phyloP scores from a whole-genome alignment of 2,888 invertebrate species.

The Podabrus alpinus region DNA sequence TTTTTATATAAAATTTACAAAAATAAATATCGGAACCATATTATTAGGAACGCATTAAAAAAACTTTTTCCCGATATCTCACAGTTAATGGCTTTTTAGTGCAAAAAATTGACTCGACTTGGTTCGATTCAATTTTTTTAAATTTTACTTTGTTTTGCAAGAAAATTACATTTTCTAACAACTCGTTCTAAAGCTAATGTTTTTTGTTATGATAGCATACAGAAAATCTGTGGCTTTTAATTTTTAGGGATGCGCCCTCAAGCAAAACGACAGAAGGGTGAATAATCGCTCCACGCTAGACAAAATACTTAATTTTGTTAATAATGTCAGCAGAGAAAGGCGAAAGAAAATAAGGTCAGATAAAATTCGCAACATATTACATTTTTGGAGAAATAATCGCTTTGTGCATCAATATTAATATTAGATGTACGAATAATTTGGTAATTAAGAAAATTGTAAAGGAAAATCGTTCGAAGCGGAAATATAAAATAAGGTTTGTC shows the following conservation, averaged over 20 bases:
- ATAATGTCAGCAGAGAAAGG: constrained; percentile 11
- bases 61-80: background rate
- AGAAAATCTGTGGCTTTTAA: constrained; percentile 57
- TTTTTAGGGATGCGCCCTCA: constrained; percentile 56
- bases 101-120: background rate
- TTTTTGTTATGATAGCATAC: constrained; percentile 45
- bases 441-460: background rate
- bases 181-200: constrained; percentile 25
- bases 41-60: background rate
- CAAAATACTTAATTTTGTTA: constrained; percentile 22
- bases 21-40: background rate
- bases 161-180: constrained; percentile 2
- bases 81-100: background rate
- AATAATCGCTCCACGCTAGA: constrained; percentile 48
- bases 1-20: background rate
- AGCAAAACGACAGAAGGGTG: constrained; percentile 53
- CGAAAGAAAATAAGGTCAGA: background rate
- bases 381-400: background rate
- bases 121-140: background rate
- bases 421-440: background rate
- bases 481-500: background rate
- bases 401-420: too few species aligned
- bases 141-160: background rate
- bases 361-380: background rate
- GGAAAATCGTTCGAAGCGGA: background rate